phyloP scores from a whole-genome alignment of 2,797 vertebrate species.

The Euphonia xanthogaster region DNA sequence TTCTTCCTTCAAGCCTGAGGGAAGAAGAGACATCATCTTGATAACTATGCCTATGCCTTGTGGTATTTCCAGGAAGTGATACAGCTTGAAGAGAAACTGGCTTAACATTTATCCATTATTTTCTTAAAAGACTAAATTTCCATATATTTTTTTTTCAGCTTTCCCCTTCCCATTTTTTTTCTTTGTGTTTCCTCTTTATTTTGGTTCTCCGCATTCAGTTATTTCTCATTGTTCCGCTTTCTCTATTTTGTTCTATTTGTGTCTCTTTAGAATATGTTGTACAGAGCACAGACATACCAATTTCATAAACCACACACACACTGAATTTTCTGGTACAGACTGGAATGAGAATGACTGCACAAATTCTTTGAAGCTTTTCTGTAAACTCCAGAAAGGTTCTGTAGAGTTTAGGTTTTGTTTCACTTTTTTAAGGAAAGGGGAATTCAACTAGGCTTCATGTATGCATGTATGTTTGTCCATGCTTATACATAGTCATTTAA shows the following conservation, averaged over 20 bases:
- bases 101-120: neutral
- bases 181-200: neutral
- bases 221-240: neutral
- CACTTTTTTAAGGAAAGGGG: neutral
- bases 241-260: neutral
- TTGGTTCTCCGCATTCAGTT: neutral
- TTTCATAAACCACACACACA: neutral
- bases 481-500: neutral
- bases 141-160: neutral
- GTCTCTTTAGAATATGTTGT: neutral
- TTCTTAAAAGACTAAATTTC: neutral
- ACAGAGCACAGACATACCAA: neutral
- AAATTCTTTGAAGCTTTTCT: neutral
- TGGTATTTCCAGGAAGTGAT: conserved; percentile 3
- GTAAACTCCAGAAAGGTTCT: neutral
- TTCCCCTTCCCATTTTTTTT: neutral
- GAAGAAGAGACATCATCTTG: neutral
- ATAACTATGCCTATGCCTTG: neutral
- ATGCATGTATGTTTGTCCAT: neutral
- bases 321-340: neutral
- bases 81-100: neutral
- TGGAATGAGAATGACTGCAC: neutral
- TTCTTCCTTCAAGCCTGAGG: neutral
- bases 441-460: neutral
- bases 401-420: neutral